These are phyloP conservation scores for Zaprionus vittiger DNA, from an alignment of 1,140 invertebrate genomes.

Conservation along the genomic window DNA sequence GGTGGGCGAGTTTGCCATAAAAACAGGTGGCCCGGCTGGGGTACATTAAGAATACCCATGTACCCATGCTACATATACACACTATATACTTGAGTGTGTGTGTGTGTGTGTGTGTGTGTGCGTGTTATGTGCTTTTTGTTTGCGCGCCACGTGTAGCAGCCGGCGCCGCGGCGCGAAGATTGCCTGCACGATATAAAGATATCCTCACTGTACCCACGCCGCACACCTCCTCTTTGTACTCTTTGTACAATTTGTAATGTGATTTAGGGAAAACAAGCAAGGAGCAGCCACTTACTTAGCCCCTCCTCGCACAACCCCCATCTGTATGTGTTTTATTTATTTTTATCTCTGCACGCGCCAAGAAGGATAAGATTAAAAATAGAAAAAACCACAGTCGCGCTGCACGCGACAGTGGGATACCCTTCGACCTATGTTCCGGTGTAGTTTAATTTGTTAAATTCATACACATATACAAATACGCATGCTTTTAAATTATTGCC, in stretches of 20 bases:
- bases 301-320: background rate
- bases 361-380: slow-evolving; percentile 1
- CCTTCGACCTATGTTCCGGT: too few species aligned
- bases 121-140: slow-evolving; percentile 9
- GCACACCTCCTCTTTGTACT: background rate
- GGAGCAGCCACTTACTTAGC: slow-evolving; percentile 1
- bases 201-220: background rate
- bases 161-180: background rate
- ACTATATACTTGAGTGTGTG: background rate
- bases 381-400: too few species aligned
- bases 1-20: background rate
- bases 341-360: slow-evolving; percentile 2
- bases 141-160: slow-evolving; percentile 17
- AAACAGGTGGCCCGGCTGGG: slow-evolving; percentile 54
- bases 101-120: background rate
- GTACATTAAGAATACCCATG: background rate
- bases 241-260: slow-evolving; percentile 7
- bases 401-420: too few species aligned
- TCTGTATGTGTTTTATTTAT: slow-evolving; percentile 5
- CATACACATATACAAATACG: too few species aligned
- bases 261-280: background rate
- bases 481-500: too few species aligned
- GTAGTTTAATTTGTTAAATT: too few species aligned
- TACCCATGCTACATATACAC: background rate
- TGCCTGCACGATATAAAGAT: background rate